These are phyloP conservation scores for Phodopus roborovskii DNA, from an alignment of 2,113 vertebrate species.

Conservation along the genomic window DNA sequence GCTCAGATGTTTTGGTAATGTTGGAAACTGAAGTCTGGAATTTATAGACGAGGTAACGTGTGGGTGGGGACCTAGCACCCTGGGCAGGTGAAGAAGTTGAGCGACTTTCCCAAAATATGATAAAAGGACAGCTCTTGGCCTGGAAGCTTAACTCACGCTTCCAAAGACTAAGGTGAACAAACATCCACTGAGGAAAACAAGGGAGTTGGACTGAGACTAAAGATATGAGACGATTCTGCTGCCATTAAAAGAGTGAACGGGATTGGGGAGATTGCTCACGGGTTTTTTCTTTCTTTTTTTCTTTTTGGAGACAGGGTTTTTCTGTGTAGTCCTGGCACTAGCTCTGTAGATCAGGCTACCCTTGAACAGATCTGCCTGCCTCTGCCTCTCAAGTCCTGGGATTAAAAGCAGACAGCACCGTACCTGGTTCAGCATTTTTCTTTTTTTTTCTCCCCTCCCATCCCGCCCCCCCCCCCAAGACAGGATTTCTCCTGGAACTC, in stretches of 20 bases:
- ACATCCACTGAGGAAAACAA: background rate
- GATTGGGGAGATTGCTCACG: too few species aligned
- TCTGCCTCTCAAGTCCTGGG: too few species aligned
- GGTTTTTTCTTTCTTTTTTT: too few species aligned
- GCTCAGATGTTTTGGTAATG: constrained; percentile 68
- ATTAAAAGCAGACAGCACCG: too few species aligned
- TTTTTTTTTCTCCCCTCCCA: too few species aligned
- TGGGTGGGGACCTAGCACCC: constrained; percentile 71
- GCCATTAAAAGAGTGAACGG: too few species aligned
- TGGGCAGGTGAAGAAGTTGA: constrained; percentile 32
- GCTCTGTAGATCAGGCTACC: background rate
- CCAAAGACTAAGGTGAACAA: background rate
- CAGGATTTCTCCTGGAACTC: background rate
- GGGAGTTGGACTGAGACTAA: background rate
- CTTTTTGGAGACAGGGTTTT: background rate
- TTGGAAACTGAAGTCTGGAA: constrained; percentile 79
- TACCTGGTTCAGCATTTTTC: too few species aligned
- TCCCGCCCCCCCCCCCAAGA: too few species aligned
- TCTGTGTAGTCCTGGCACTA: background rate
- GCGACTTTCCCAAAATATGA: constrained; percentile 47
- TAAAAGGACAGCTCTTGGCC: background rate
- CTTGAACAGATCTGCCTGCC: too few species aligned
- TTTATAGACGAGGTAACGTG: constrained; percentile 75
- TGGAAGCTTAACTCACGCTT: background rate
- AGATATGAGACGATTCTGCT: background rate